These are phyloP conservation scores for Enteromius paludinosus DNA, from an alignment of 2,797 vertebrate genomes.

Conservation along the genomic window DNA sequence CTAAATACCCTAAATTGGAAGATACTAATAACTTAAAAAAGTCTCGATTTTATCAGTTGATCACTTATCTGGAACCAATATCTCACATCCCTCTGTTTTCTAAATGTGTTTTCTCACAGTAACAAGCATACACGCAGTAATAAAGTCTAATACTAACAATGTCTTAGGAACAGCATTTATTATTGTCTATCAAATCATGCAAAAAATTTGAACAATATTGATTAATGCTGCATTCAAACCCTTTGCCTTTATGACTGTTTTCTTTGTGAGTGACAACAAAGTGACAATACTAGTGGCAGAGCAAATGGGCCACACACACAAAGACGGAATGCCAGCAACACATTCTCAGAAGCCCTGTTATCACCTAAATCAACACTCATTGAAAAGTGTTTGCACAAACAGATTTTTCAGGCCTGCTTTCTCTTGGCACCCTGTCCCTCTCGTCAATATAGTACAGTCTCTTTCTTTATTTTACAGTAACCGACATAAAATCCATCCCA, in stretches of 20 bases:
- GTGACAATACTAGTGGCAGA: constrained; percentile 27
- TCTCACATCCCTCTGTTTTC: not conserved
- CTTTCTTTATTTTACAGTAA: constrained; percentile 42
- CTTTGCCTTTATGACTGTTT: constrained; percentile 7
- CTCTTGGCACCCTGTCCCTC: constrained; percentile 31
- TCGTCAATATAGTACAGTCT: constrained; percentile 42
- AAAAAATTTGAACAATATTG: constrained; percentile 5
- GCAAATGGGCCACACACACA: constrained; percentile 25
- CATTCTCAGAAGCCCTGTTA: constrained; percentile 50
- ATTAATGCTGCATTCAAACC: not conserved
- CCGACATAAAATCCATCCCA: constrained; percentile 30
- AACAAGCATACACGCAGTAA: not conserved
- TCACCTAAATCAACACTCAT: constrained; percentile 54
- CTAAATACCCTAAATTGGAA: not conserved
- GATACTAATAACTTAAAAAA: not conserved
- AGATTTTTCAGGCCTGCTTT: constrained; percentile 46
- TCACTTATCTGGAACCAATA: not conserved
- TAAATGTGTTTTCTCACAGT: not conserved
- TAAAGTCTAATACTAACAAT: not conserved
- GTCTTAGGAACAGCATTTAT: not conserved
- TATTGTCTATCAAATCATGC: not conserved
- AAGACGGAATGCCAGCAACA: constrained; percentile 33
- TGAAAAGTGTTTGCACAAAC: constrained; percentile 49
- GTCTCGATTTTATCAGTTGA: not conserved
- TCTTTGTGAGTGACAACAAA: constrained; percentile 15